phyloP scores from a whole-genome alignment of 1,140 invertebrate species.

The Drosophila yakuba region DNA sequence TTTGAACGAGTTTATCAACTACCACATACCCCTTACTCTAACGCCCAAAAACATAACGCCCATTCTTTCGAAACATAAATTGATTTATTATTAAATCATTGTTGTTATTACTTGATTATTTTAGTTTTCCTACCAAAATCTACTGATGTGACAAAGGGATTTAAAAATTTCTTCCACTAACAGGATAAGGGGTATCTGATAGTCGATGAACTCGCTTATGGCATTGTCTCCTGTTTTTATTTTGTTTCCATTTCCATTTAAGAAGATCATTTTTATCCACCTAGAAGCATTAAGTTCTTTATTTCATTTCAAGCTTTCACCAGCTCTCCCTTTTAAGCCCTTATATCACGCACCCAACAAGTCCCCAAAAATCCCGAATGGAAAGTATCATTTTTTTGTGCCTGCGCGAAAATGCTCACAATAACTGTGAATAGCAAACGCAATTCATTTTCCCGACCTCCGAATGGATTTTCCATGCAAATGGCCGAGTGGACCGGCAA shows the following conservation, averaged over 20 bases:
- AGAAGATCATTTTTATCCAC: neutral
- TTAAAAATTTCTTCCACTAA: too few relatives aligned
- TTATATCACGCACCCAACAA: constrained; percentile 3
- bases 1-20: neutral
- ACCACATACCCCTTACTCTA: too few relatives aligned
- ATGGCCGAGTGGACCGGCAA: constrained; percentile 37
- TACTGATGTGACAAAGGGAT: neutral
- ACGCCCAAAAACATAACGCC: too few relatives aligned
- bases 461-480: constrained; percentile 67
- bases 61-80: too few relatives aligned
- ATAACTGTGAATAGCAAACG: constrained; percentile 30
- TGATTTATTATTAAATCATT: neutral
- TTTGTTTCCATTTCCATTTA: neutral
- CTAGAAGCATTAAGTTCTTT: constrained; percentile 9
- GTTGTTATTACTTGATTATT: too few relatives aligned
- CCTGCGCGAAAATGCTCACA: constrained; percentile 19
- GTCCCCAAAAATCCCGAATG: constrained; percentile 7
- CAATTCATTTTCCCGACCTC: constrained; percentile 47
- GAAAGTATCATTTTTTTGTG: constrained; percentile 28
- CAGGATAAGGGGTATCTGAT: too few relatives aligned
- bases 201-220: too few relatives aligned
- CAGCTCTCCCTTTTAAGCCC: constrained; percentile 1
- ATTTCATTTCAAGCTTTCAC: constrained; percentile 21
- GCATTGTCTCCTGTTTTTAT: neutral
- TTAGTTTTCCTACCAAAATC: too few relatives aligned